phyloP scores from a whole-genome alignment of 2,113 vertebrate genomes.

The Anas platyrhynchos region DNA sequence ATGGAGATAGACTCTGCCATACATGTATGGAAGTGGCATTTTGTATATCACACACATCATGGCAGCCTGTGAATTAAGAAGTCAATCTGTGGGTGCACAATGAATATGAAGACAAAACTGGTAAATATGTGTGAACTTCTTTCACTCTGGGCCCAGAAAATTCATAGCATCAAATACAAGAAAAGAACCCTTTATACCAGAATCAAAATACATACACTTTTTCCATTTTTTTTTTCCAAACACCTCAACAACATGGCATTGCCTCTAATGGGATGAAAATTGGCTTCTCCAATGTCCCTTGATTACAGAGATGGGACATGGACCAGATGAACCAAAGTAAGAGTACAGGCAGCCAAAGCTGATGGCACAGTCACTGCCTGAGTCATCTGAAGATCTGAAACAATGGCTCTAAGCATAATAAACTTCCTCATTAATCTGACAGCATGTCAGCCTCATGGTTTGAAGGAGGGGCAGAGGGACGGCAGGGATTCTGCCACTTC shows the following conservation, averaged over 20 bases:
- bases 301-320: not conserved
- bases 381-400: conserved; percentile 23
- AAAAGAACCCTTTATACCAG: not conserved
- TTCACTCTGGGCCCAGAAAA: not conserved
- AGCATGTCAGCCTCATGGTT: not conserved
- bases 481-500: conserved; percentile 18
- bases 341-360: not conserved
- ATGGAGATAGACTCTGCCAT: not conserved
- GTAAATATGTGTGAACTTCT: not conserved
- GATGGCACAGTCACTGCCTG: not conserved
- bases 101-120: not conserved
- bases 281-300: not conserved
- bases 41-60: not conserved
- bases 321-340: not conserved
- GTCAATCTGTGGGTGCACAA: not conserved
- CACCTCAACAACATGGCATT: not conserved
- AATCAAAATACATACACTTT: not conserved
- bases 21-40: not conserved
- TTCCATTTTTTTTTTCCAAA: not conserved
- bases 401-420: not conserved
- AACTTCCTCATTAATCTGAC: not conserved
- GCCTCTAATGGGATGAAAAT: not conserved
- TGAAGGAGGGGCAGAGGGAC: not conserved
- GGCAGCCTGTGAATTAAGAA: not conserved
- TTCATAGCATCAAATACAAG: not conserved